Conservation (phyloP, 2,113 vertebrate genomes). For the Ochotona princeps region DNA sequence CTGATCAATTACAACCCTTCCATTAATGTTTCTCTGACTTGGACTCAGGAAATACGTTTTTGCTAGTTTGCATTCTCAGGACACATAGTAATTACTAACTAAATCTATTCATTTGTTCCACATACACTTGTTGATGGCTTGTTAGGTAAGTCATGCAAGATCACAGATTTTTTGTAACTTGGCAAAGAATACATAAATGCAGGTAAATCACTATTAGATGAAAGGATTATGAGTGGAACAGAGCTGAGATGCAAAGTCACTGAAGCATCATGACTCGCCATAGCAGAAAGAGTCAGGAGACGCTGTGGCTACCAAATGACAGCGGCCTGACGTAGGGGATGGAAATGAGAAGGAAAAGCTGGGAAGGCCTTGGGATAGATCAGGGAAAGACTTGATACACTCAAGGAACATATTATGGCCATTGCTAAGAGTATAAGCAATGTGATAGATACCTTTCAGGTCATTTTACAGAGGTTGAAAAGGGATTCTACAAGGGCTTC, state of each 20-base stretch:
- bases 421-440: background rate
- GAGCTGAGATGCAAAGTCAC: background rate
- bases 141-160: background rate
- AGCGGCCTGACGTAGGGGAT: background rate
- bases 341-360: background rate
- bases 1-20: background rate
- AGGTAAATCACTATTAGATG: background rate
- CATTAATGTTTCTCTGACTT: background rate
- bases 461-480: background rate
- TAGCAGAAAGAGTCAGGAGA: background rate
- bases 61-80: background rate
- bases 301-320: fast-evolving
- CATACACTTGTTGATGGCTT: background rate
- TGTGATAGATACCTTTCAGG: background rate
- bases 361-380: background rate
- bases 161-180: background rate
- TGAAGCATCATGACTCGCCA: no score
- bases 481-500: background rate
- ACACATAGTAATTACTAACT: background rate
- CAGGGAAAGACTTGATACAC: background rate
- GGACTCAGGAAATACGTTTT: background rate
- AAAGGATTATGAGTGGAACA: background rate
- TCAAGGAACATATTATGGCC: background rate
- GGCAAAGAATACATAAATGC: background rate
- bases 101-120: background rate